Base-by-base conservation (phyloP, 2,888 invertebrate species). In the Flexamia atlantica region DNA sequence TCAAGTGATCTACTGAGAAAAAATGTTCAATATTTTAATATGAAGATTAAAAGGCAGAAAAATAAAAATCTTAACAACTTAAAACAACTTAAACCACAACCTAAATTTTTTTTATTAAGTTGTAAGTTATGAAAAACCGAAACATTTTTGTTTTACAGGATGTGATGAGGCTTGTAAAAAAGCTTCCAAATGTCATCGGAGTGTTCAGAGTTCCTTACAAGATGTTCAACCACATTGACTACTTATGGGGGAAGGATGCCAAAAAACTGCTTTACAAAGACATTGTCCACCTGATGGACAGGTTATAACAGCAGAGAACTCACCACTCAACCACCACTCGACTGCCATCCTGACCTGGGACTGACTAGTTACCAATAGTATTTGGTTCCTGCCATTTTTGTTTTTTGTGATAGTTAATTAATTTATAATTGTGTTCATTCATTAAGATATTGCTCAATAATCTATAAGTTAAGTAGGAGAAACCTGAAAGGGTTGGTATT, bases 111-210 rank as follows among this genome's bases (percentile, higher is more conserved):
- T n/a, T n/a, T n/a, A n/a, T n/a, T n/a, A n/a, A n/a, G n/a, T n/a
- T n/a, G n/a, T 7, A 36, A 36, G 9, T 9, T 36, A 9, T 36
- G 9, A 36, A 36, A 7, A 36, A 36, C 36, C 36, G 9, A 36
- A 36, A 4, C 4, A 7, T 36, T 9, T 36, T 5, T 30, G 30
- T 68, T 40, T 72, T 46, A 86, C 9, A 92, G 92, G 94, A 95
- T 88, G 92, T 94, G 1, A 90, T 92, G 82, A 90, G 90, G 84
- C 88, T 95, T 30, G 92, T 91, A 57, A 89, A 88, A 14, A 91
- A 91, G 88, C 91, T 92, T 85, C 93, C 92, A 83, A 93, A 91
- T 87, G 90, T 92, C 64, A 91, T 92, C 2, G 92, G 92, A 12
- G 86, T 86, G 72, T 86, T 86, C 74, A 79, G 85, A 10, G 86